phyloP scores from a whole-genome alignment of 2,113 vertebrate genomes.

The Vulpes lagopus region DNA sequence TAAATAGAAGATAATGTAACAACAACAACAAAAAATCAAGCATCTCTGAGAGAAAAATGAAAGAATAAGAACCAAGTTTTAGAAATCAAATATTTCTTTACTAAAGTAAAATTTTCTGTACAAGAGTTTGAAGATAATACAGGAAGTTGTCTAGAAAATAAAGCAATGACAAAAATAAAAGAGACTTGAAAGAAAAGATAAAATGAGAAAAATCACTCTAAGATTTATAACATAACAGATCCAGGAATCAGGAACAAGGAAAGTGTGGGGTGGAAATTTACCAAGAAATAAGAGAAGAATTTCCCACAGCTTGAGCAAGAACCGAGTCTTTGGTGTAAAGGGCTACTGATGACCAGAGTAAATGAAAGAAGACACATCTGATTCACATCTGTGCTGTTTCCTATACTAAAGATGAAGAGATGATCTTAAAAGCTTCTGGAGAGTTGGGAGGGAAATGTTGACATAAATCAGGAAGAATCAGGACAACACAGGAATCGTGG shows the following conservation, averaged over 20 bases:
- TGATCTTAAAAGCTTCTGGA: not conserved
- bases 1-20: not conserved
- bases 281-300: not conserved
- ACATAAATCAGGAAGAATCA: not conserved
- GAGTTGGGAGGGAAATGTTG: not conserved
- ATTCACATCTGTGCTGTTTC: not conserved
- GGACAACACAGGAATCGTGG: not conserved
- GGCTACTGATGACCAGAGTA: not conserved
- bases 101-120: not conserved
- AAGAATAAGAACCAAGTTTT: not conserved
- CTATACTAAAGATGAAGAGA: not conserved
- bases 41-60: not conserved
- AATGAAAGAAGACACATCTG: not conserved
- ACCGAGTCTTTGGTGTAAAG: not conserved
- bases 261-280: not conserved
- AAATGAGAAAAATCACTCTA: not conserved
- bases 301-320: conserved; percentile 32
- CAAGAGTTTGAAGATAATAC: not conserved
- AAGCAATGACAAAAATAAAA: not conserved
- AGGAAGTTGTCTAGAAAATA: conserved; percentile 28
- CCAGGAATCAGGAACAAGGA: conserved; percentile 11
- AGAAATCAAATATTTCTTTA: not conserved
- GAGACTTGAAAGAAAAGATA: not conserved
- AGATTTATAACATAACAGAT: not conserved
- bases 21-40: not conserved